Percentiles rank a stretch among this genome's conserved stretches.
Conservation (phyloP, 2,888 invertebrate genomes). For the Ctena decussata region DNA sequence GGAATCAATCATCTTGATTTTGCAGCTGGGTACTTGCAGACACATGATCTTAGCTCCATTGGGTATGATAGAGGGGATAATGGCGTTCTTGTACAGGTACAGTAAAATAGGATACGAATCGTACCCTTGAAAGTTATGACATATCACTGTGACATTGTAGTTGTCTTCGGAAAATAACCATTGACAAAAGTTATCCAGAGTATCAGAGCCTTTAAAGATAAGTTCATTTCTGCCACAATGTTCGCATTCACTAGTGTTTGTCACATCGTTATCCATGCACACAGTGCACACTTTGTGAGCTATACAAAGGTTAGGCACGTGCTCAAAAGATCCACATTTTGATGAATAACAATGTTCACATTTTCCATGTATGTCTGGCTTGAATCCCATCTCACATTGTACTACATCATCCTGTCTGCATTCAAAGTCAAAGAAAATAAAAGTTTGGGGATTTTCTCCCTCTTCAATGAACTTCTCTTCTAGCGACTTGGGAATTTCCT, state of each 20-base stretch:
- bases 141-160: background rate
- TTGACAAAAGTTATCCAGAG: background rate
- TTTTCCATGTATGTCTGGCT: background rate
- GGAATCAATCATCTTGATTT: conserved; percentile 14
- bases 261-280: conserved; percentile 1
- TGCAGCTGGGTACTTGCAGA: background rate
- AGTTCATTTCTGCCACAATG: background rate
- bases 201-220: background rate
- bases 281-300: conserved; percentile 28
- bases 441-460: conserved; percentile 12
- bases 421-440: conserved; percentile 27
- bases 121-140: conserved; percentile 8
- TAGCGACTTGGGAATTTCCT: background rate
- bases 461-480: conserved; percentile 1
- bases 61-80: background rate
- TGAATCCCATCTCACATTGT: background rate
- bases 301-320: conserved; percentile 23
- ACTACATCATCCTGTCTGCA: conserved; percentile 21
- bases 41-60: background rate
- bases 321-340: conserved; percentile 20
- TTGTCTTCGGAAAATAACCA: conserved; percentile 5
- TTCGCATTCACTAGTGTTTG: conserved; percentile 18
- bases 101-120: background rate
- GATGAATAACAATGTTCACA: conserved; percentile 16
- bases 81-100: background rate